Conservation (phyloP, 2,888 invertebrate genomes). For the Galeopsomyia nigrocyanea region DNA sequence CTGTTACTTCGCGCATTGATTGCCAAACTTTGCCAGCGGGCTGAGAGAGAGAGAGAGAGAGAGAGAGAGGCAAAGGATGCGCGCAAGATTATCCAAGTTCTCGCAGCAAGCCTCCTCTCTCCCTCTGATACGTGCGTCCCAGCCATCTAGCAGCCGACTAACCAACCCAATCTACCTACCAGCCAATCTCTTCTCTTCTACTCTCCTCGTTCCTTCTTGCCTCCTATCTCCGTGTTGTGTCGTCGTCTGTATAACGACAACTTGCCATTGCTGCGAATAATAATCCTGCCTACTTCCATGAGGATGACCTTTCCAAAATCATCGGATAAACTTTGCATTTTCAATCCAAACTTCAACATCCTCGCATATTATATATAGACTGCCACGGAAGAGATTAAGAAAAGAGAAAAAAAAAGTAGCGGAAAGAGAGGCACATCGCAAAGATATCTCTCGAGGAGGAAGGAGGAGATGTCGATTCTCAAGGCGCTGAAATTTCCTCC, state of each 20-base stretch:
- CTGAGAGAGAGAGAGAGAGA: background rate
- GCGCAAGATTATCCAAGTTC: slow-evolving; percentile 56
- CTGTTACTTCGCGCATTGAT: slow-evolving; percentile 67
- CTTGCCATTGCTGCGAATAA: no score
- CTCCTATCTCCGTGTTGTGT: no score
- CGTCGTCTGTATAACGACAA: no score
- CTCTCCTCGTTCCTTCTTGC: no score
- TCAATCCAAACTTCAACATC: background rate
- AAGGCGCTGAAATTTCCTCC: slow-evolving; percentile 37
- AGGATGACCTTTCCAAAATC: no score
- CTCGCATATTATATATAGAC: background rate
- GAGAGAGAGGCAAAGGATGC: slow-evolving; percentile 41
- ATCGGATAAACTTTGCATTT: slow-evolving; percentile 8
- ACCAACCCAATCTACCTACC: slow-evolving; percentile 51
- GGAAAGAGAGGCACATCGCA: slow-evolving; percentile 23
- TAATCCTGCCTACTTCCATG: no score
- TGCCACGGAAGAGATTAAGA: slow-evolving; percentile 24
- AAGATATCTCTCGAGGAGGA: slow-evolving; percentile 19
- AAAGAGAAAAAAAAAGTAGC: slow-evolving; percentile 15
- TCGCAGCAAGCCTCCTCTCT: slow-evolving; percentile 7
- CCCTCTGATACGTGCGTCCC: slow-evolving; percentile 28
- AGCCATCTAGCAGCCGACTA: slow-evolving; percentile 50
- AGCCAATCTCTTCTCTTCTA: slow-evolving; percentile 54
- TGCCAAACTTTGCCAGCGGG: slow-evolving; percentile 61
- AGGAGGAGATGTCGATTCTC: slow-evolving; percentile 37